phyloP scores from a whole-genome alignment of 2,113 vertebrate genomes.

The Ornithorhynchus anatinus region DNA sequence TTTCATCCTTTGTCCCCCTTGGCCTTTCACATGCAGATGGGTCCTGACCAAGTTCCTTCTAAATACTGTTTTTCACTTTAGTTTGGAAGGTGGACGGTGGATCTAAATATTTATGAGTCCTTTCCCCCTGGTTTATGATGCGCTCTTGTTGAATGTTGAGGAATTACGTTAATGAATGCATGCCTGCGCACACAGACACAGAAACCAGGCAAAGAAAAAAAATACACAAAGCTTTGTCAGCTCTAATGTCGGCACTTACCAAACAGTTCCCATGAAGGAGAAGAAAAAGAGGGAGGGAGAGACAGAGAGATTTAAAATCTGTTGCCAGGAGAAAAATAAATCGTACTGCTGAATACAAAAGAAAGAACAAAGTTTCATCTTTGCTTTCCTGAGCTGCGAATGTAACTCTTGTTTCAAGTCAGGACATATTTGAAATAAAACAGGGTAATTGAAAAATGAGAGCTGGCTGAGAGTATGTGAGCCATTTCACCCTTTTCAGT shows the following conservation, averaged over 20 bases:
- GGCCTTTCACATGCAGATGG: conserved; percentile 82
- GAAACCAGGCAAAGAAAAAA: conserved; percentile 71
- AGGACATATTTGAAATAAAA: conserved; percentile 49
- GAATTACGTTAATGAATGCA: conserved; percentile 83
- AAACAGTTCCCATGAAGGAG: conserved; percentile 72
- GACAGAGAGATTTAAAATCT: conserved; percentile 61
- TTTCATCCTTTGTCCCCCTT: conserved; percentile 74
- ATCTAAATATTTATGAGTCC: conserved; percentile 80
- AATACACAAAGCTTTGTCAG: conserved; percentile 59
- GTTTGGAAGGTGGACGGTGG: conserved; percentile 65
- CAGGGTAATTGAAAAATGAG: conserved; percentile 49
- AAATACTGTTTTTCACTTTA: conserved; percentile 62
- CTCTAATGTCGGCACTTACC: conserved; percentile 62
- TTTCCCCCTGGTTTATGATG: conserved; percentile 65
- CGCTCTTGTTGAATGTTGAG: conserved; percentile 73
- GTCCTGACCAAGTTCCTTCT: conserved; percentile 57
- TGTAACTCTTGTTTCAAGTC: conserved; percentile 50
- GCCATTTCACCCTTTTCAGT: conserved; percentile 8
- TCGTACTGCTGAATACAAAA: conserved; percentile 58
- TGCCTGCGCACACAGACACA: conserved; percentile 80
- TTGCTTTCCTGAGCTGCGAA: conserved; percentile 57
- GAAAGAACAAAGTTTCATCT: conserved; percentile 66
- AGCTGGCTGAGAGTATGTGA: conserved; percentile 2
- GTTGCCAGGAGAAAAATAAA: conserved; percentile 74
- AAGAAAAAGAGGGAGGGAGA: conserved; percentile 34